Conservation (phyloP, 64 coral and sea anemone genomes). For the Montipora capricornis region DNA sequence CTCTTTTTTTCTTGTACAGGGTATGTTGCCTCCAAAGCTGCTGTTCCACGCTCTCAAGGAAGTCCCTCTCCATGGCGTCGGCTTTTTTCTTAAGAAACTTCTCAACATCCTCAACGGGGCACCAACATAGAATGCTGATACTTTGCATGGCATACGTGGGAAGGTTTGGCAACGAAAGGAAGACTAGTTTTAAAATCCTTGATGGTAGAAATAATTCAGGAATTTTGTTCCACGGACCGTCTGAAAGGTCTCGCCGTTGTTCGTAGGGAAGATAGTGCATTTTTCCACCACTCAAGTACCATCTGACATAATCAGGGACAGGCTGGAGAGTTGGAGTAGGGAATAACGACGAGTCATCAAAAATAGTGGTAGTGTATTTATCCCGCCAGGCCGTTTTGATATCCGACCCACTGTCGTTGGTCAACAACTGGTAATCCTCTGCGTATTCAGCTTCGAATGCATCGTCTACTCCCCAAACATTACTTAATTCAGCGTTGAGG, state of each 20-base stretch:
- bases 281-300: constrained; percentile 29
- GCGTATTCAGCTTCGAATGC: constrained; percentile 25
- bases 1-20: no score
- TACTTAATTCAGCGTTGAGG: constrained; percentile 11
- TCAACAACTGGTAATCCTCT: constrained; percentile 65
- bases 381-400: constrained; percentile 21
- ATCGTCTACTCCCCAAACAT: constrained; percentile 40
- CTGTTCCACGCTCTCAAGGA: constrained; percentile 12
- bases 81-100: constrained; percentile 23
- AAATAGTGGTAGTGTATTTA: constrained; percentile 42
- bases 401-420: constrained; percentile 26
- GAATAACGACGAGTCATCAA: background rate
- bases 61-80: background rate
- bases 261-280: constrained; percentile 55
- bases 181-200: constrained; percentile 52
- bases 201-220: constrained; percentile 56
- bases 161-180: background rate
- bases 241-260: background rate
- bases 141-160: background rate
- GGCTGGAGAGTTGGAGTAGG: constrained; percentile 2
- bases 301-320: constrained; percentile 47
- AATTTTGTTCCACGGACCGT: constrained; percentile 9
- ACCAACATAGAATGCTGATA: constrained; percentile 54
- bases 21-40: background rate
- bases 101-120: constrained; percentile 39